phyloP scores from a whole-genome alignment of 53 echinoderm and acorn worm genomes.

The Paracentrotus lividus region DNA sequence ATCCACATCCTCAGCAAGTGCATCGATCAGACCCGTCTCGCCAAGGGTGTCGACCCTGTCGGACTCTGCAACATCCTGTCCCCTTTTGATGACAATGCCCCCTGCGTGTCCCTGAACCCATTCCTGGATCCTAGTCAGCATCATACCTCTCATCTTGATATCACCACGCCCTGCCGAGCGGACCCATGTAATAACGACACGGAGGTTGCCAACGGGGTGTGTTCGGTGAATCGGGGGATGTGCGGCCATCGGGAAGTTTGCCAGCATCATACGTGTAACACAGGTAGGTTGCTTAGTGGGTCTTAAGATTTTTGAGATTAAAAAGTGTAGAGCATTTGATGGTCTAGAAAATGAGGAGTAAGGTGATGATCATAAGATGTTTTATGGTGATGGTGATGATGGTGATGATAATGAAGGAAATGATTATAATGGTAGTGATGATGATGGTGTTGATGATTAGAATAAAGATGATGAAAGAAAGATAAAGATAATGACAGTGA shows the following conservation, averaged over 20 bases:
- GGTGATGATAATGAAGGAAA: too few species aligned
- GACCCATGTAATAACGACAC: conserved; percentile 90
- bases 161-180: conserved; percentile 79
- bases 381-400: too few species aligned
- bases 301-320: too few species aligned
- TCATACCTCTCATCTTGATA: conserved; percentile 52
- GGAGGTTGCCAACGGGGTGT: conserved; percentile 78
- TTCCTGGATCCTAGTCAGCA: conserved; percentile 63
- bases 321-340: too few species aligned
- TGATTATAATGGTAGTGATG: too few species aligned
- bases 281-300: conserved; percentile 69
- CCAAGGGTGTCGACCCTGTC: conserved; percentile 82
- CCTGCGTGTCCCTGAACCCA: conserved; percentile 89
- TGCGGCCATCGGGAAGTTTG: conserved; percentile 85
- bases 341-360: too few species aligned
- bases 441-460: too few species aligned
- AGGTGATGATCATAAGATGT: too few species aligned
- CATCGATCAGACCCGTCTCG: conserved; percentile 84
- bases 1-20: conserved; percentile 92
- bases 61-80: conserved; percentile 94
- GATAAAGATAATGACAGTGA: too few species aligned
- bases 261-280: conserved; percentile 76
- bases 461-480: too few species aligned
- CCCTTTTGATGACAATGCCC: conserved; percentile 85
- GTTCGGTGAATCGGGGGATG: conserved; percentile 75